Evolutionary conservation across 2,113 vertebrate genomes (phyloP), one percentile per base, ranked within the genome.

Genomic region (Verasper variegatus): DNA sequence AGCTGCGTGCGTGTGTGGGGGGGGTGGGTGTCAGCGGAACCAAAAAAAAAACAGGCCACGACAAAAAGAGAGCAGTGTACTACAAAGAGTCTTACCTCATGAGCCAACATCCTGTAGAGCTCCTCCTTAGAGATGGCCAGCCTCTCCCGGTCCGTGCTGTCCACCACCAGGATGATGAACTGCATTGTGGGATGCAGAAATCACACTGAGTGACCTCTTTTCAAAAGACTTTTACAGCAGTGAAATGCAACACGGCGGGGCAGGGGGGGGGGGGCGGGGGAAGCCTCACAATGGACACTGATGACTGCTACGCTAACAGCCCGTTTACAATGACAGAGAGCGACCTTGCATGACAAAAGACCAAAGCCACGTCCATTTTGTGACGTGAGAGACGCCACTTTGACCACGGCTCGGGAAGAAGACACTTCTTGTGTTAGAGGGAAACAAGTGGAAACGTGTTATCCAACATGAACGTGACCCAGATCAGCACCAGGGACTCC

Each of bases 81-180:
- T 59, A 24, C 31, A 23, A 69, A n/a, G 13, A 40, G 20, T 55
- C 76, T 95, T 88, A 98, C 98, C 96, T 99, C 98, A 8, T 99
- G 97, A n/a, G 98, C 97, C 90, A 99, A 89, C 97, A 99, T 99
- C 94, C 96, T 97, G 88, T 99, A 99, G 78, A 99, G 96, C 82
- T 99, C 98, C 91, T 99, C 98, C 94, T 96, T 98, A 76, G 98
- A 98, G 92, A 99, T 96, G 60, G 95, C 97, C 91, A 99, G 96
- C 20, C 98, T 94, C 92, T 99, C 98, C 93, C 97, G 92, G 94
- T 99, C 98, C 57, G 97, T 99, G 93, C 98, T 99, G 95, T 99
- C 98, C 94, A 99, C 98, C 89, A 99, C 98, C 80, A 99, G 94
- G 59, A 99, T 99, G 79, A 99, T 96, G 93, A 99, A 99, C 97